A percentile compares a stretch with the other conserved stretches of the same genome.
phyloP scores from a whole-genome alignment of 2,797 vertebrate genomes.

The Xiphophorus birchmanni region DNA sequence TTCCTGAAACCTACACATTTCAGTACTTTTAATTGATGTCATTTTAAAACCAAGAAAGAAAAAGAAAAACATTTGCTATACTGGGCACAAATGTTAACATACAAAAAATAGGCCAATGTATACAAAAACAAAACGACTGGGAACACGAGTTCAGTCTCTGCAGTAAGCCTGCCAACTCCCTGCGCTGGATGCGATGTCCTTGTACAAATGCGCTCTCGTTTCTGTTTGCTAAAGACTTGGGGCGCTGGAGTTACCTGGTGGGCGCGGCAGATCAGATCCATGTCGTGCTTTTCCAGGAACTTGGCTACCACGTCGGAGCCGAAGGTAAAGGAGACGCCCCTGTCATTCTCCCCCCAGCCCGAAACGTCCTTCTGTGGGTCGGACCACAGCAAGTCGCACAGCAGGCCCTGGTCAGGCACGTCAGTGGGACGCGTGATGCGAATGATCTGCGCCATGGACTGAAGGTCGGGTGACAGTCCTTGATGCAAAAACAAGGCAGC shows the following conservation, averaged over 20 bases:
- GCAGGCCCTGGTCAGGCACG: slow-evolving; percentile 96
- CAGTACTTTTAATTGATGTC: background rate
- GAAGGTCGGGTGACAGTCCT: slow-evolving; percentile 99
- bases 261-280: slow-evolving; percentile 96
- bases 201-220: background rate
- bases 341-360: slow-evolving; percentile 98
- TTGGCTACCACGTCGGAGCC: slow-evolving; percentile 97
- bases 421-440: slow-evolving; percentile 99
- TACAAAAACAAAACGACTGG: background rate
- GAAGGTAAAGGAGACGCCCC: slow-evolving; percentile 96
- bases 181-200: slow-evolving; percentile 3
- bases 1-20: background rate
- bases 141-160: background rate
- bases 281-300: slow-evolving; percentile 96
- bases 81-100: background rate
- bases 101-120: background rate
- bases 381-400: slow-evolving; percentile 98
- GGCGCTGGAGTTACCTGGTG: slow-evolving; percentile 86
- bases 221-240: background rate
- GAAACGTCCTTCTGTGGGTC: slow-evolving; percentile 98
- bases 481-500: slow-evolving; percentile 14
- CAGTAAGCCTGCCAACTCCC: background rate
- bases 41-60: background rate
- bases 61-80: background rate
- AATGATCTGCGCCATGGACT: slow-evolving; percentile 99